phyloP scores from a whole-genome alignment of 2,797 vertebrate species.

The Chelidonichthys spinosus region DNA sequence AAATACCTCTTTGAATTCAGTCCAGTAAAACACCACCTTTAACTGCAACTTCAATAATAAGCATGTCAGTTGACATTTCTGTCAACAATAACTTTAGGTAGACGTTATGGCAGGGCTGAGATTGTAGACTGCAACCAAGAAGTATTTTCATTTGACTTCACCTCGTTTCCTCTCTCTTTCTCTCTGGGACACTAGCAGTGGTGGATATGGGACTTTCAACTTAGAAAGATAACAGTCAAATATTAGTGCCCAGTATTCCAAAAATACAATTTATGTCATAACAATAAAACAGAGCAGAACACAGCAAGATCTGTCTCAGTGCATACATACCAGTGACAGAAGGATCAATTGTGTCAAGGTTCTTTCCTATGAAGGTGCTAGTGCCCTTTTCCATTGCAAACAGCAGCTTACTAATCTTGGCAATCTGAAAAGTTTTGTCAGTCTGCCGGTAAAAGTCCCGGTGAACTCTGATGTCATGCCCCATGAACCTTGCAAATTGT shows the following conservation, averaged over 20 bases:
- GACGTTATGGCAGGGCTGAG: no score
- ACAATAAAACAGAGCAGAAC: neutral
- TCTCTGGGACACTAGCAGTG: no score
- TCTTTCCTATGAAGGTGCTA: constrained; percentile 16
- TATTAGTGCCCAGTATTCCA: neutral
- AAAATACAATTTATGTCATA: neutral
- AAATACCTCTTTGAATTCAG: no score
- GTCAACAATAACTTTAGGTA: no score
- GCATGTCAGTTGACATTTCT: no score
- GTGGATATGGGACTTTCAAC: no score
- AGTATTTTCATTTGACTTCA: no score
- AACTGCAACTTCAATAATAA: no score
- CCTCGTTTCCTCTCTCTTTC: no score
- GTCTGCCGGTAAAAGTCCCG: constrained; percentile 29
- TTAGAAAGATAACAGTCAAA: neutral
- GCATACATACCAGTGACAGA: constrained; percentile 20
- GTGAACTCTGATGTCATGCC: constrained; percentile 34
- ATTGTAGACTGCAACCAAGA: no score
- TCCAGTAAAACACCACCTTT: no score
- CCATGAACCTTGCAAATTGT: constrained; percentile 50
- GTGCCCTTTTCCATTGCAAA: constrained; percentile 48
- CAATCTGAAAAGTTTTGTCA: constrained; percentile 41
- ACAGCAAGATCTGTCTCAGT: neutral
- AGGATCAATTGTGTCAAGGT: neutral
- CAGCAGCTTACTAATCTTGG: constrained; percentile 49